Conservation (phyloP, 2,888 invertebrate genomes). For the Pilophorus perplexus region DNA sequence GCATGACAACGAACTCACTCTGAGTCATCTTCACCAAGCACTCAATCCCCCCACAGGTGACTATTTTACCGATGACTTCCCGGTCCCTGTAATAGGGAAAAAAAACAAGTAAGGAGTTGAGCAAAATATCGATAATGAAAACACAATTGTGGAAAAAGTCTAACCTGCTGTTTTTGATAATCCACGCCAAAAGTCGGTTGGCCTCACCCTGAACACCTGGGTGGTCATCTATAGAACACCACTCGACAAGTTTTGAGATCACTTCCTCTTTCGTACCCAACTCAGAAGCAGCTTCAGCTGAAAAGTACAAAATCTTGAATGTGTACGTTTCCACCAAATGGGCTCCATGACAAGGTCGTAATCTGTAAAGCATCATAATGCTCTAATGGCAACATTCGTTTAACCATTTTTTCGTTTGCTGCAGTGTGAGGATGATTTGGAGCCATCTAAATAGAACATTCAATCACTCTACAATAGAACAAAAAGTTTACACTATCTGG, state of each 20-base stretch:
- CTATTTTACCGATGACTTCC: conserved; percentile 55
- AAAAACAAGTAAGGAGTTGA: neutral
- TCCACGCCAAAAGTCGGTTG: conserved; percentile 73
- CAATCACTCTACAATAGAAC: no score
- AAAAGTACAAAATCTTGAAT: neutral
- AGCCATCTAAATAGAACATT: no score
- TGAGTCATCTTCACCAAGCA: conserved; percentile 78
- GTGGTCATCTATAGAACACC: conserved; percentile 75
- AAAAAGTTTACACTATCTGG: neutral
- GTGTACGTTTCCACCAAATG: no score
- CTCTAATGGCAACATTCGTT: neutral
- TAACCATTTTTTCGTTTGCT: no score
- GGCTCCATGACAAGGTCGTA: no score
- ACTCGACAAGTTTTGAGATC: conserved; percentile 66
- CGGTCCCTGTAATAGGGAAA: conserved; percentile 50
- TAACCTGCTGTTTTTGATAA: conserved; percentile 65
- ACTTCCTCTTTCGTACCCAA: conserved; percentile 64
- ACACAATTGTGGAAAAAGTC: no score
- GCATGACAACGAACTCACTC: conserved; percentile 83
- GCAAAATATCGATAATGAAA: no score
- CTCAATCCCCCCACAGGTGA: conserved; percentile 63
- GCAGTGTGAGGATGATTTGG: no score
- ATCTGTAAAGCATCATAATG: neutral
- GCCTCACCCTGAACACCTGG: conserved; percentile 83
- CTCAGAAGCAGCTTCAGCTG: conserved; percentile 57